phyloP scores from a whole-genome alignment of 2,888 invertebrate species.

The Idaea aversata region DNA sequence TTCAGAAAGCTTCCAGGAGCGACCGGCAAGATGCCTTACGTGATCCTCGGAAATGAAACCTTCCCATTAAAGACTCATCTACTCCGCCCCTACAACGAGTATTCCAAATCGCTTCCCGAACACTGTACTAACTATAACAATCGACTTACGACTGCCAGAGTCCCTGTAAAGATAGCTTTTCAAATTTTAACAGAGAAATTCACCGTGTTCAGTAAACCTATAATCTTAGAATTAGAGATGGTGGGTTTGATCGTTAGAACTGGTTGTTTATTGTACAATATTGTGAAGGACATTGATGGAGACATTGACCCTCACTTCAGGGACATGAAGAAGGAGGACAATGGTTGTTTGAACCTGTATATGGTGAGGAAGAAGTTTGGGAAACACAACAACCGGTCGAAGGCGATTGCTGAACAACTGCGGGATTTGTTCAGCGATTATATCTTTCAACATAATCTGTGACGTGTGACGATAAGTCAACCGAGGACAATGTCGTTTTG shows the following conservation, averaged over 20 bases:
- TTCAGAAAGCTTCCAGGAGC: neutral
- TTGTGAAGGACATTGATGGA: neutral
- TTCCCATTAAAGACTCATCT: neutral
- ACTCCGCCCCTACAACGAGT: neutral
- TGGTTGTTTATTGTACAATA: neutral
- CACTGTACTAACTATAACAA: neutral
- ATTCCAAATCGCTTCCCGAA: neutral
- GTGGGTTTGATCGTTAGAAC: neutral
- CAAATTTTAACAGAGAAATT: conserved; percentile 2
- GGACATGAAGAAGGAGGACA: neutral
- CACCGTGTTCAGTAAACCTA: neutral
- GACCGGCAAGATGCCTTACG: neutral
- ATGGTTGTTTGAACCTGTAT: neutral
- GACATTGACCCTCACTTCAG: neutral
- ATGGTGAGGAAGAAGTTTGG: neutral
- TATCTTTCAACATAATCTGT: neutral
- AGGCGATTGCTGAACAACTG: neutral
- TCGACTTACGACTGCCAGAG: neutral
- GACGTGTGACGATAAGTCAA: neutral
- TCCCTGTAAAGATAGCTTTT: neutral
- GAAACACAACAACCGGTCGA: neutral
- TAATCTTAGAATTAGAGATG: neutral
- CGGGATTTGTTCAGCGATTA: neutral
- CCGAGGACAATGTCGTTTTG: neutral
- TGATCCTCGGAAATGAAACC: neutral